phyloP scores from a whole-genome alignment of 1,140 invertebrate genomes.

The Thaumetopoea pityocampa region DNA sequence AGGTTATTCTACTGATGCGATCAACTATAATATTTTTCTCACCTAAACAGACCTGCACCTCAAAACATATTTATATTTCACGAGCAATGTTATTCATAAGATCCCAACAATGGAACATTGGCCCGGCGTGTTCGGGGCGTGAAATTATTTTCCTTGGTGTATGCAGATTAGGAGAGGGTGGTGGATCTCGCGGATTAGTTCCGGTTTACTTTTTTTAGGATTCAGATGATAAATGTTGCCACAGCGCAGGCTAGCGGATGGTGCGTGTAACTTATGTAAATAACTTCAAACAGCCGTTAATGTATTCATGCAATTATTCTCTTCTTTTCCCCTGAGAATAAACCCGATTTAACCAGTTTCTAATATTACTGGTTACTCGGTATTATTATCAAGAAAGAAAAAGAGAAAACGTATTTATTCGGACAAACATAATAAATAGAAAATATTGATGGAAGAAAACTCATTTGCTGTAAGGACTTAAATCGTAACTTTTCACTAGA shows the following conservation, averaged over 20 bases:
- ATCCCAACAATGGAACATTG: slow-evolving; percentile 48
- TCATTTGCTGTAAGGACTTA: too few relatives aligned
- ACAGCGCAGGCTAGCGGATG: slow-evolving; percentile 61
- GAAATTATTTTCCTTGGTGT: slow-evolving; percentile 72
- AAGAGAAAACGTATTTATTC: too few relatives aligned
- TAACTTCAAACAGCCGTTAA: slow-evolving; percentile 36
- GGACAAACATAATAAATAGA: too few relatives aligned
- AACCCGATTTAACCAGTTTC: too few relatives aligned
- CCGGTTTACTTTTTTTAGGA: slow-evolving; percentile 74
- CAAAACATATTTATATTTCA: slow-evolving; percentile 1
- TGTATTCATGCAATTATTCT: slow-evolving; percentile 12
- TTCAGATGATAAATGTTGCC: slow-evolving; percentile 71
- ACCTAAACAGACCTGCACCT: slow-evolving; percentile 2
- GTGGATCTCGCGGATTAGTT: slow-evolving; percentile 58
- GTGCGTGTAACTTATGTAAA: slow-evolving; percentile 70
- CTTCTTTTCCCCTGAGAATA: too few relatives aligned
- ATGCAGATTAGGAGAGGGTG: slow-evolving; percentile 68
- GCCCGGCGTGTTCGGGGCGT: slow-evolving; percentile 54
- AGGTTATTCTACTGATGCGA: too few relatives aligned
- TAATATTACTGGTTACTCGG: too few relatives aligned
- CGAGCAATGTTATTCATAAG: slow-evolving; percentile 25
- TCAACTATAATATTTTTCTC: background rate
- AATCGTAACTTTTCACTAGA: too few relatives aligned
- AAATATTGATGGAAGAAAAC: too few relatives aligned
- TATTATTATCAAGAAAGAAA: too few relatives aligned